These are phyloP conservation scores for Genyomyrus donnyi DNA, from an alignment of 2,113 vertebrate genomes.

Conservation along the genomic window DNA sequence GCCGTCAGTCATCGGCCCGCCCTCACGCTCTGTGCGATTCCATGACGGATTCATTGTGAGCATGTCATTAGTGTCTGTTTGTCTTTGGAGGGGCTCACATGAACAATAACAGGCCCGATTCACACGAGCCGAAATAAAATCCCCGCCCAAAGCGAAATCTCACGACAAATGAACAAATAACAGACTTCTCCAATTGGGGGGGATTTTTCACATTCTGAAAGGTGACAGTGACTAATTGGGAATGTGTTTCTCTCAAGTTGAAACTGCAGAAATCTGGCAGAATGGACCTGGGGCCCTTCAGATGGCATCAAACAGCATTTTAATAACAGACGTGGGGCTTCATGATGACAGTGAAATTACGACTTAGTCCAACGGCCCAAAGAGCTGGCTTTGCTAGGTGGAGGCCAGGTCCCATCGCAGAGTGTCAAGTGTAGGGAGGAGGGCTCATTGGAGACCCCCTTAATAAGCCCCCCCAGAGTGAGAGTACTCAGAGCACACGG, in stretches of 20 bases:
- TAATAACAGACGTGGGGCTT: not conserved
- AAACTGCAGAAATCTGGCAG: not conserved
- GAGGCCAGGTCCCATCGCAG: not conserved
- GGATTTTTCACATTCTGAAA: not conserved
- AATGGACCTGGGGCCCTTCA: no score
- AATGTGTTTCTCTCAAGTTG: not conserved
- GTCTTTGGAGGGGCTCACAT: not conserved
- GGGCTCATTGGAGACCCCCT: not conserved
- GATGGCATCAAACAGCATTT: not conserved
- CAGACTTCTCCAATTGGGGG: not conserved
- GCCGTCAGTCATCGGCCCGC: not conserved
- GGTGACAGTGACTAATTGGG: not conserved
- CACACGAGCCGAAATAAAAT: not conserved
- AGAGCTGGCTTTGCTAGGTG: not conserved
- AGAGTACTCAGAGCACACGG: no score
- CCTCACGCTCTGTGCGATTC: not conserved
- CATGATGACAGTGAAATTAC: not conserved
- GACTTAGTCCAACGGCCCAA: not conserved
- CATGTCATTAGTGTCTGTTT: not conserved
- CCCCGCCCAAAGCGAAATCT: not conserved
- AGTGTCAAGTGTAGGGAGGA: not conserved
- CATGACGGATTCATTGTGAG: not conserved
- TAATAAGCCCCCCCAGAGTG: not conserved
- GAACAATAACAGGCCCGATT: not conserved
- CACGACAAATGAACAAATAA: not conserved